A percentile compares a stretch with the other conserved stretches of the same genome.
Conservation (phyloP, 2,888 invertebrate genomes). For the Lucinisca nassula region DNA sequence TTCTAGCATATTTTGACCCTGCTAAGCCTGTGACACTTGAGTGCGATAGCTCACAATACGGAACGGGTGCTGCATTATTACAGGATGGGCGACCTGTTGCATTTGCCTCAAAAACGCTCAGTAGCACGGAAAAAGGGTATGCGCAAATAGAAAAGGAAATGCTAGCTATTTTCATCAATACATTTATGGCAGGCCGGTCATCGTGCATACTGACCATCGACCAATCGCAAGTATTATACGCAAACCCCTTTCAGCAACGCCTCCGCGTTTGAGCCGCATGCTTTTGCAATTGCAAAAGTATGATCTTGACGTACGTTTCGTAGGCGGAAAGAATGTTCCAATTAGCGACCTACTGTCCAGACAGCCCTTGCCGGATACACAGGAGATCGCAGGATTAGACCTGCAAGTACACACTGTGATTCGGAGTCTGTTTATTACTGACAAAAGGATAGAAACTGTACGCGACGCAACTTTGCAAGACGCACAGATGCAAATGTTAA, state of each 20-base stretch:
- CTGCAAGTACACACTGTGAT: conserved; percentile 29
- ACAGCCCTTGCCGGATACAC: too few species aligned
- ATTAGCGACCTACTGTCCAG: too few species aligned
- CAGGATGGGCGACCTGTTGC: conserved; percentile 35
- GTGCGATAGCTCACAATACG: too few species aligned
- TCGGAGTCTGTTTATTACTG: conserved; percentile 24
- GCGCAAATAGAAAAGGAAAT: conserved; percentile 61
- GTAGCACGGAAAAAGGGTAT: conserved; percentile 20
- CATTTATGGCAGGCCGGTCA: conserved; percentile 39
- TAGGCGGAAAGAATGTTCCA: too few species aligned
- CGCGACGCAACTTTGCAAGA: conserved; percentile 36
- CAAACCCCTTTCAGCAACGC: conserved; percentile 62
- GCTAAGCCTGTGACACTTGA: too few species aligned
- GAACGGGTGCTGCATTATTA: too few species aligned
- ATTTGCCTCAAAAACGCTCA: conserved; percentile 47
- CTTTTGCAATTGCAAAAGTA: too few species aligned
- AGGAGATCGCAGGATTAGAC: too few species aligned
- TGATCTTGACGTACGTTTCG: too few species aligned
- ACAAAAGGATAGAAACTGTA: conserved; percentile 27
- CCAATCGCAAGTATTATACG: conserved; percentile 56
- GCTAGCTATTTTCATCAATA: conserved; percentile 60
- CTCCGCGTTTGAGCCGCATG: too few species aligned
- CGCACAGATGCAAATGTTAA: too few species aligned
- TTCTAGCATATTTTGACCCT: conserved; percentile 24
- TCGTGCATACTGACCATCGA: conserved; percentile 60